These are phyloP conservation scores for Rhinophrynus dorsalis DNA, from an alignment of 2,797 vertebrate species.

Conservation along the genomic window DNA sequence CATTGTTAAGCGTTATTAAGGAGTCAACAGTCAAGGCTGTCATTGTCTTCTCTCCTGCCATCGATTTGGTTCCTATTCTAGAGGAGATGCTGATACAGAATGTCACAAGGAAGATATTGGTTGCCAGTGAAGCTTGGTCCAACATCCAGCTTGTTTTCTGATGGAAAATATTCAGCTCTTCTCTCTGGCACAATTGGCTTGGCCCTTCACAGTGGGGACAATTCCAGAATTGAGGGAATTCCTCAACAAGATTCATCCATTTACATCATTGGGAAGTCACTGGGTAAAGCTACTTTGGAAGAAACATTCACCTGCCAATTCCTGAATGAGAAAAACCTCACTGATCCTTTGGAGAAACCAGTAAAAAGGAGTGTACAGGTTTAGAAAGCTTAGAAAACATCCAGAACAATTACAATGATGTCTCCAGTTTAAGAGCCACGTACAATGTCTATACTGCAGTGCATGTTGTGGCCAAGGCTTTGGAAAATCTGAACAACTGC, in stretches of 20 bases:
- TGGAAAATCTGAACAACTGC: neutral
- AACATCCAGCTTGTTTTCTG: neutral
- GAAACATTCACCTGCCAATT: neutral
- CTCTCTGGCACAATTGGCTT: slow-evolving; percentile 13
- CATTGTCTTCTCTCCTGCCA: slow-evolving; percentile 3
- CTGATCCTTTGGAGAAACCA: neutral
- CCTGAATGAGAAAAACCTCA: neutral
- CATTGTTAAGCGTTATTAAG: neutral
- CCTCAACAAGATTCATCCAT: slow-evolving; percentile 19
- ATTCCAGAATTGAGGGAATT: slow-evolving; percentile 6
- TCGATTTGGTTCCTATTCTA: slow-evolving; percentile 5
- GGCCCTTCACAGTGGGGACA: neutral
- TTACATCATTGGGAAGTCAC: neutral
- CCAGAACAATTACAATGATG: too few species aligned
- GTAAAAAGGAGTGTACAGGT: neutral
- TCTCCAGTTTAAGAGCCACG: neutral
- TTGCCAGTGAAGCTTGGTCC: slow-evolving; percentile 35
- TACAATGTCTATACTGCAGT: slow-evolving; percentile 26
- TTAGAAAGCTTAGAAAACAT: neutral
- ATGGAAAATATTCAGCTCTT: neutral
- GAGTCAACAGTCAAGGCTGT: slow-evolving; percentile 17
- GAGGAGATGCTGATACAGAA: slow-evolving; percentile 5
- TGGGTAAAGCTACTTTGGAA: slow-evolving; percentile 12
- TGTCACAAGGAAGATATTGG: neutral
- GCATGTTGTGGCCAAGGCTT: neutral